A percentile compares a stretch with the other conserved stretches of the same genome.
phyloP scores from a whole-genome alignment of 2,888 invertebrate species.

The Ophion slaviceki region DNA sequence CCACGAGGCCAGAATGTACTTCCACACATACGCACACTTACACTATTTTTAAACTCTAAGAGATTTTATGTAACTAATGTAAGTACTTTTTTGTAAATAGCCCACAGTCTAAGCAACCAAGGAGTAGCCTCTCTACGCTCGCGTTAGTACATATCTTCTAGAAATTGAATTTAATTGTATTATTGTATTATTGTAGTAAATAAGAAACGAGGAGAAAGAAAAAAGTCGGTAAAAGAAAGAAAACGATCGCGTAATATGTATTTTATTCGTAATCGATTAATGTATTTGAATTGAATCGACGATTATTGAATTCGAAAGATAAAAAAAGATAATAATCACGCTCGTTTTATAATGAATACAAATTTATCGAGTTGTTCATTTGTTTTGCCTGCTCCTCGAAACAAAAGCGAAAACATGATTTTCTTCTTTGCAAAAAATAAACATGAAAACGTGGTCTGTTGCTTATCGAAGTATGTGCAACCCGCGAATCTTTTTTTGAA shows the following conservation, averaged over 20 bases:
- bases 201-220: slow-evolving; percentile 28
- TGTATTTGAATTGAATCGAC: slow-evolving; percentile 50
- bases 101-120: slow-evolving; percentile 61
- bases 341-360: slow-evolving; percentile 61
- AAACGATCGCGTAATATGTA: slow-evolving; percentile 43
- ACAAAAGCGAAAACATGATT: background rate
- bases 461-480: background rate
- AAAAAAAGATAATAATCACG: slow-evolving; percentile 51
- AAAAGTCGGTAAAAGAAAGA: slow-evolving; percentile 28
- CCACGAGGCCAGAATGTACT: no score
- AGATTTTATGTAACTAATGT: slow-evolving; percentile 81
- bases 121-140: slow-evolving; percentile 58
- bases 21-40: no score
- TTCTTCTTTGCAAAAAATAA: background rate
- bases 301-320: slow-evolving; percentile 48
- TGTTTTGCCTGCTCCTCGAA: background rate
- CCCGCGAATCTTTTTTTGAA: background rate
- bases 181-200: slow-evolving; percentile 64
- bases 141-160: slow-evolving; percentile 62
- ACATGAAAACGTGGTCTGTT: no score
- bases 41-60: slow-evolving; percentile 80
- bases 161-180: slow-evolving; percentile 63
- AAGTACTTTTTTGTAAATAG: slow-evolving; percentile 77
- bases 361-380: slow-evolving; percentile 9
- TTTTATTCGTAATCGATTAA: slow-evolving; percentile 50